Evolutionary conservation across 35 echinoderm and acorn worm genomes (phyloP).

Genomic region (Patiria miniata): DNA sequence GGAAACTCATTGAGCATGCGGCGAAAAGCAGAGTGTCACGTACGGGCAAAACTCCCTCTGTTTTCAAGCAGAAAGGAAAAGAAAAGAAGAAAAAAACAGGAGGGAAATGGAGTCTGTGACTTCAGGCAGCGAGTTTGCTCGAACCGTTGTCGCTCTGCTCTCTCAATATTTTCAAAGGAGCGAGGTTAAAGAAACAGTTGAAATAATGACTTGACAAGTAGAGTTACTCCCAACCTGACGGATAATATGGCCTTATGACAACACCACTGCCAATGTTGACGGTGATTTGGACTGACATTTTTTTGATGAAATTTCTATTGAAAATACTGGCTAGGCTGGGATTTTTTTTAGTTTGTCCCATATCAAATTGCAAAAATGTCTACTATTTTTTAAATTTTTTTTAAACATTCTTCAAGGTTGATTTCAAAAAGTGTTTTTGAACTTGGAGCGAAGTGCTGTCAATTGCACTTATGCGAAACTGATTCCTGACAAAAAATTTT

Average conservation of each 20-base stretch:
- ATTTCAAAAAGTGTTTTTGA: too few species aligned
- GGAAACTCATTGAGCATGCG: background rate
- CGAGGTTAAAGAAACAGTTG: constrained; percentile 27
- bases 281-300: background rate
- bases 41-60: background rate
- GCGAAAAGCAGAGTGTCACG: background rate
- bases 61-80: background rate
- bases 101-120: background rate
- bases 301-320: background rate
- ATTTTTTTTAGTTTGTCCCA: too few species aligned
- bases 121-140: background rate
- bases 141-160: background rate
- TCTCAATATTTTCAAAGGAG: constrained; percentile 9
- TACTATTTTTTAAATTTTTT: too few species aligned
- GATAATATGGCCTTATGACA: background rate
- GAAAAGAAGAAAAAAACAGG: background rate
- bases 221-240: constrained; percentile 1
- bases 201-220: constrained; percentile 26
- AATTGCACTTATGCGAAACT: too few species aligned
- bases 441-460: too few species aligned
- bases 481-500: too few species aligned
- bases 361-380: too few species aligned
- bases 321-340: background rate
- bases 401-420: too few species aligned
- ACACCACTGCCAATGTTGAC: background rate